phyloP scores from a whole-genome alignment of 2,888 invertebrate species.

The Hermaeophaga mercurialis region DNA sequence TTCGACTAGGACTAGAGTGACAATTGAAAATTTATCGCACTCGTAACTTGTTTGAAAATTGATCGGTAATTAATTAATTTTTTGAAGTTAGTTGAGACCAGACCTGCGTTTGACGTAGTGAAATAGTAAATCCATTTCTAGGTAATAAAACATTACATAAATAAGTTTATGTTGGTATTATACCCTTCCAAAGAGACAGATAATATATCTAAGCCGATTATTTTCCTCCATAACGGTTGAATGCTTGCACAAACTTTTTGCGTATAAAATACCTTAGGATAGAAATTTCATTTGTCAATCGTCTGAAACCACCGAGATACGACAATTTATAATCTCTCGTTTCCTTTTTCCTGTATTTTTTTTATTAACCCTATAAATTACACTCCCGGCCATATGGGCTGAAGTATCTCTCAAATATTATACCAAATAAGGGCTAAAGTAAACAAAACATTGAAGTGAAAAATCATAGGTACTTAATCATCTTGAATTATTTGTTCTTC shows the following conservation, averaged over 20 bases:
- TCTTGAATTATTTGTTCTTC: constrained; percentile 6
- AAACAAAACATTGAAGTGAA: constrained; percentile 9
- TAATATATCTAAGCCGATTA: neutral
- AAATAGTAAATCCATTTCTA: neutral
- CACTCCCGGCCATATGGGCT: neutral
- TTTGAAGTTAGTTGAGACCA: too few species aligned
- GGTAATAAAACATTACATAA: neutral
- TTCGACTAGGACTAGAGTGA: too few species aligned
- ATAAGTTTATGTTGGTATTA: neutral
- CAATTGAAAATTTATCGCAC: too few species aligned
- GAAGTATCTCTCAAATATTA: neutral
- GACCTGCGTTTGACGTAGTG: too few species aligned
- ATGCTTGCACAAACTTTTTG: too few species aligned
- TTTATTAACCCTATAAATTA: constrained; percentile 2
- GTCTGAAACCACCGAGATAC: too few species aligned
- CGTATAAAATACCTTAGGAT: too few species aligned
- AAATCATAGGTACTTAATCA: constrained; percentile 14
- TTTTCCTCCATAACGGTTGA: neutral
- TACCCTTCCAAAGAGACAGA: neutral
- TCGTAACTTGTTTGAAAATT: too few species aligned
- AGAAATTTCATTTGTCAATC: too few species aligned
- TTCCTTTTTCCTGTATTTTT: neutral
- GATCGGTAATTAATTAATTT: too few species aligned
- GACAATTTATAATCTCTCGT: too few species aligned
- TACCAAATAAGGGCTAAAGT: constrained; percentile 14